Evolutionary conservation across 2,797 vertebrate genomes (phyloP).

Genomic region (Heteromormyrus szaboi): DNA sequence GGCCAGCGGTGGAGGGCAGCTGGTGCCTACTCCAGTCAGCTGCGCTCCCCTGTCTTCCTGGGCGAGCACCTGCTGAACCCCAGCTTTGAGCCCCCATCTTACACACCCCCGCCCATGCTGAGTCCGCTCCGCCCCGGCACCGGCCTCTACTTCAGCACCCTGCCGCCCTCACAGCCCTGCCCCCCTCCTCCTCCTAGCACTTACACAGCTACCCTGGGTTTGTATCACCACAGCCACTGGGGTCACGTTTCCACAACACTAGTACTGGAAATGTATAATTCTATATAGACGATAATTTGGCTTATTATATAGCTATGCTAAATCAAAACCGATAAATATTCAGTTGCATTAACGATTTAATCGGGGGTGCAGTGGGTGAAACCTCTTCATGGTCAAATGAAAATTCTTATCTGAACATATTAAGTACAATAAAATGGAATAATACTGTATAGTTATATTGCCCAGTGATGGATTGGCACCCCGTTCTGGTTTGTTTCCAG

Average conservation of each 20-base stretch:
- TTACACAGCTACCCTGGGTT: constrained; percentile 42
- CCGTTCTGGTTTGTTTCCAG: neutral
- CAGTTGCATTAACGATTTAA: neutral
- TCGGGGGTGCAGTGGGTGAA: neutral
- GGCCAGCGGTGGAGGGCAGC: neutral
- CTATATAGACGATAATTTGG: neutral
- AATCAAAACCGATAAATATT: neutral
- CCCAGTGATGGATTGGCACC: neutral
- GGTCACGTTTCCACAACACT: neutral
- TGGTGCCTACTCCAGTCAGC: constrained; percentile 52
- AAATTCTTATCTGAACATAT: neutral
- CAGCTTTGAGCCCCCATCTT: constrained; percentile 49
- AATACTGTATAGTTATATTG: neutral
- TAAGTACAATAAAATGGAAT: neutral
- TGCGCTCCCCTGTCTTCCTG: constrained; percentile 53
- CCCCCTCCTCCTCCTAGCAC: constrained; percentile 24
- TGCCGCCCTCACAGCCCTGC: constrained; percentile 37
- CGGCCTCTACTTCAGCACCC: constrained; percentile 58
- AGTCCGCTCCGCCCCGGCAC: constrained; percentile 60
- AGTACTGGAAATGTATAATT: neutral
- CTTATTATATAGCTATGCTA: neutral
- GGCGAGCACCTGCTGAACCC: constrained; percentile 51
- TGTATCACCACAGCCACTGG: constrained; percentile 7
- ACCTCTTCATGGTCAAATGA: neutral
- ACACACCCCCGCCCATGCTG: constrained; percentile 67